phyloP scores from a whole-genome alignment of 2,797 vertebrate genomes.

The Halcyon leucocephala region DNA sequence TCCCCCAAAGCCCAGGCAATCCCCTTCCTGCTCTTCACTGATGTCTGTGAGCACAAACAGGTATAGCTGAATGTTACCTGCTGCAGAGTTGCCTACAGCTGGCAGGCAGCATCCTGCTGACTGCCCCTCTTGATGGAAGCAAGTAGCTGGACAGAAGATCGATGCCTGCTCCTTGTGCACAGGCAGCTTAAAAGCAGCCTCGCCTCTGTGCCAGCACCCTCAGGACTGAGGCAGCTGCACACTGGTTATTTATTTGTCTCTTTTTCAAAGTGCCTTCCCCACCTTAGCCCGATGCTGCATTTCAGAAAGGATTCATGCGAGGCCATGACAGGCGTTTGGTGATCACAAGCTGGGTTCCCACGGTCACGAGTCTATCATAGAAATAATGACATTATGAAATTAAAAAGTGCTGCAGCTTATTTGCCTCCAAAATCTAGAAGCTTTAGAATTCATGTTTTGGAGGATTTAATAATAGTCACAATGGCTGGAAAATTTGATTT shows the following conservation, averaged over 20 bases:
- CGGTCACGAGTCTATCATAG: accelerated
- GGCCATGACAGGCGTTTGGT: background rate
- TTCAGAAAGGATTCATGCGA: background rate
- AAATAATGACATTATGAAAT: background rate
- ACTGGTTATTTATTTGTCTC: background rate
- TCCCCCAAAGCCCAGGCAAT: background rate
- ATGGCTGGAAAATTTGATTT: background rate
- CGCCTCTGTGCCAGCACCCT: background rate
- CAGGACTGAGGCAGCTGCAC: background rate
- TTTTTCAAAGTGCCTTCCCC: background rate
- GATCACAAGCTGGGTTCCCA: background rate
- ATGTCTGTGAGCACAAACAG: background rate
- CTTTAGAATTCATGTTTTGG: background rate
- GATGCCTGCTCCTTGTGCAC: background rate
- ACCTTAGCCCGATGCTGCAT: background rate
- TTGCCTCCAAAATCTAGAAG: background rate
- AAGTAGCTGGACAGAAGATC: constrained; percentile 10
- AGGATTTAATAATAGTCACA: background rate
- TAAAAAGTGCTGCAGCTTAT: background rate
- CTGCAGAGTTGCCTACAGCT: background rate
- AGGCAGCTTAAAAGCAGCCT: constrained; percentile 9
- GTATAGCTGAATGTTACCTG: background rate
- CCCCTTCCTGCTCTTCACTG: background rate
- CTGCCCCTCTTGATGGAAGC: background rate
- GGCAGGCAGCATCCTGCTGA: background rate